Evolutionary conservation across 2,888 invertebrate species (phyloP).

Genomic region (Diplolepis rosae): DNA sequence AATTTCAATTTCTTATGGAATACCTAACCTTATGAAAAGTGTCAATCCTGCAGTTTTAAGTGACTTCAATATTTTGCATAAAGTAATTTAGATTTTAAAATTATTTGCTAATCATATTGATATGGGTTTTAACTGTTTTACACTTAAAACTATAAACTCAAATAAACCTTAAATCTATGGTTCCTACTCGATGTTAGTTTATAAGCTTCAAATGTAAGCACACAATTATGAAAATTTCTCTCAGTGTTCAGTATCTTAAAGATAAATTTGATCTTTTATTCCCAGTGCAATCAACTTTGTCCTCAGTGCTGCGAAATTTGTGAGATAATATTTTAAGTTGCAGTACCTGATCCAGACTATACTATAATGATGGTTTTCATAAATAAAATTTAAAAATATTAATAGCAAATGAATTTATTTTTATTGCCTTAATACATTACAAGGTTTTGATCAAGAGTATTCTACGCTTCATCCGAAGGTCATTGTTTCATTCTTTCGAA

Average conservation of each 20-base stretch:
- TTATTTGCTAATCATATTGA: background rate
- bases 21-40: too few species aligned
- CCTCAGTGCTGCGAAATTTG: background rate
- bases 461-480: too few species aligned
- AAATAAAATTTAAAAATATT: too few species aligned
- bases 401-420: too few species aligned
- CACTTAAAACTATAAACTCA: background rate
- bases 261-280: background rate
- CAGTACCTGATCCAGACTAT: background rate
- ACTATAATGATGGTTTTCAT: background rate
- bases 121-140: background rate
- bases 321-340: slow-evolving; percentile 16
- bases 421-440: too few species aligned
- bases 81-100: background rate
- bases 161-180: background rate
- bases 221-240: background rate
- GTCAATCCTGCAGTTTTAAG: background rate
- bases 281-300: background rate
- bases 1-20: too few species aligned
- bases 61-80: background rate
- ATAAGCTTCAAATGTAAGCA: background rate
- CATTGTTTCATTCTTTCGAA: too few species aligned
- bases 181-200: background rate
- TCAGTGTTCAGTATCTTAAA: background rate
- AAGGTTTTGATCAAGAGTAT: too few species aligned